Conservation (phyloP, 2,888 invertebrate genomes). For the Drosophila merina region DNA sequence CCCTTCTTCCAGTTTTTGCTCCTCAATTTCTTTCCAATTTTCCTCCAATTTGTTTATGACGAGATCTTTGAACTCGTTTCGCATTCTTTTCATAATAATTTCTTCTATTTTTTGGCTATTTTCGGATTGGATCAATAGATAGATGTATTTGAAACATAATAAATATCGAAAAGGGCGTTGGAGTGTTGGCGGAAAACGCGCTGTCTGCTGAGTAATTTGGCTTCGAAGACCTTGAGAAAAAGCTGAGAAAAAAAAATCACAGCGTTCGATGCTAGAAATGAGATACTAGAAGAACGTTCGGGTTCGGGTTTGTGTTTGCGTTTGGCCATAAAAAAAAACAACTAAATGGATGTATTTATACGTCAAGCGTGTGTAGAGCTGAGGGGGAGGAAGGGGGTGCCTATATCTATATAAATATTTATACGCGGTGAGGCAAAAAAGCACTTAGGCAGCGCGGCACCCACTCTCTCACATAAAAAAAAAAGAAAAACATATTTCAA, state of each 20-base stretch:
- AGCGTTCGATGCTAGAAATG: conserved; percentile 58
- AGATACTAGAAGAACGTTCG: conserved; percentile 69
- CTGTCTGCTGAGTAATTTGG: conserved; percentile 46
- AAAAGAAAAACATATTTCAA: conserved; percentile 64
- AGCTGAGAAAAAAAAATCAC: conserved; percentile 59
- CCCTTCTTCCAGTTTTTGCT: not conserved
- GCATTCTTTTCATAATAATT: conserved; percentile 29
- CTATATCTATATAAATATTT: conserved; percentile 62
- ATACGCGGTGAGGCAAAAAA: conserved; percentile 57
- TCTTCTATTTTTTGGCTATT: conserved; percentile 22
- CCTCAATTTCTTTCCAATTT: not conserved
- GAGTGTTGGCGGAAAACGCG: conserved; percentile 22
- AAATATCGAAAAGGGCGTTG: conserved; percentile 34
- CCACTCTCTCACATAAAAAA: conserved; percentile 53
- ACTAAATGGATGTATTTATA: conserved; percentile 33
- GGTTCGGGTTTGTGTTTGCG: no score
- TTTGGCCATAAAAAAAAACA: conserved; percentile 73
- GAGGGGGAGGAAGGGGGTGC: not conserved
- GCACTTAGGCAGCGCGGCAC: conserved; percentile 68
- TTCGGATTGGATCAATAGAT: conserved; percentile 18
- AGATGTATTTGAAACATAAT: conserved; percentile 27
- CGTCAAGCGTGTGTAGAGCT: conserved; percentile 20
- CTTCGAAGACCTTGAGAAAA: conserved; percentile 68
- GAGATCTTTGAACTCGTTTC: conserved; percentile 39
- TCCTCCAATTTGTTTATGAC: conserved; percentile 22